Percentiles rank a stretch among this genome's conserved stretches.
Conservation (phyloP, 2,113 vertebrate genomes). For the Donacobius atricapilla region DNA sequence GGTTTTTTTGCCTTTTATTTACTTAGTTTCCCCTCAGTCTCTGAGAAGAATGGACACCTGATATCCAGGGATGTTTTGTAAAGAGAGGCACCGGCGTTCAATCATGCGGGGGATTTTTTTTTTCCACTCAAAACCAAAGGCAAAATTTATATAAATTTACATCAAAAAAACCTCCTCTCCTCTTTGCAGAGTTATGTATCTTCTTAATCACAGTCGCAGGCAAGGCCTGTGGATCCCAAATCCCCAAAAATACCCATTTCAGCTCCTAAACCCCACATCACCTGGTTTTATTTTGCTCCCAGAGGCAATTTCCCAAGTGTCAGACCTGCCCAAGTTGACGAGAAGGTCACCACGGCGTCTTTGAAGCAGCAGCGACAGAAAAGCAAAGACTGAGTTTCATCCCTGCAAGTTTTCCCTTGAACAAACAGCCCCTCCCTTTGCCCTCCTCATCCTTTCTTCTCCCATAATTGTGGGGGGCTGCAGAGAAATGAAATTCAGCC, state of each 20-base stretch:
- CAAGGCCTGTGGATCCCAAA: neutral
- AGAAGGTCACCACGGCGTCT: constrained; percentile 36
- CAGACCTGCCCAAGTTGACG: constrained; percentile 35
- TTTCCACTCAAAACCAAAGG: neutral
- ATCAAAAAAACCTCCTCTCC: neutral
- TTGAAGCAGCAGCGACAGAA: constrained; percentile 43
- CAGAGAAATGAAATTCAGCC: constrained; percentile 42
- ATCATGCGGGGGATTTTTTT: neutral
- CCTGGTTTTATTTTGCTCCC: neutral
- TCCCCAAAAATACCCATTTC: neutral
- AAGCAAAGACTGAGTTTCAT: neutral
- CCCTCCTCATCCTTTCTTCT: constrained; percentile 30
- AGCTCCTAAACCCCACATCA: neutral
- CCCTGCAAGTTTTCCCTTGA: constrained; percentile 33
- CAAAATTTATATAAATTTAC: neutral
- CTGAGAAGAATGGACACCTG: constrained; percentile 49
- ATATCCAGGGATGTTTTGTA: constrained; percentile 24
- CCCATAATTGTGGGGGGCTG: constrained; percentile 17
- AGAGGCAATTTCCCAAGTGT: neutral
- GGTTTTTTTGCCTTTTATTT: neutral
- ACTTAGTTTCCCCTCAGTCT: neutral
- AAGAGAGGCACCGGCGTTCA: neutral
- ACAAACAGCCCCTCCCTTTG: constrained; percentile 14
- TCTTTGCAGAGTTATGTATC: neutral
- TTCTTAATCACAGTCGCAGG: neutral